Percentiles rank a stretch among this genome's conserved stretches.
These are phyloP conservation scores for Ochlodes sylvanus DNA, from an alignment of 2,888 invertebrate species.

Conservation along the genomic window DNA sequence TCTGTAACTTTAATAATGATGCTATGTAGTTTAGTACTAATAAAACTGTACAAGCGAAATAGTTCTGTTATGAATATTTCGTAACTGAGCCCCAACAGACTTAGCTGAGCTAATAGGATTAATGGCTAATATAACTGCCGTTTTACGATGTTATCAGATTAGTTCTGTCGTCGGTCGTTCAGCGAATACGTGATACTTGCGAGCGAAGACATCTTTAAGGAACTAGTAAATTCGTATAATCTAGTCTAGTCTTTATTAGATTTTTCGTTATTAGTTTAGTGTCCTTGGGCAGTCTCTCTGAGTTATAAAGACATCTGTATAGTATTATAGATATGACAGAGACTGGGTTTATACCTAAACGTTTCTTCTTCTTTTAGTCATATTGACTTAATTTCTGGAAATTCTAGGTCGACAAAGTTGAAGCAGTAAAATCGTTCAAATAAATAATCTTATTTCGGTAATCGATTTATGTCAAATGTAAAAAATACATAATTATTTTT, in stretches of 20 bases:
- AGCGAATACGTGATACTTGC: not conserved
- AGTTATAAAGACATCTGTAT: not conserved
- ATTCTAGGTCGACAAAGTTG: too few species aligned
- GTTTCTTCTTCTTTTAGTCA: too few species aligned
- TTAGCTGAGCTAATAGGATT: not conserved
- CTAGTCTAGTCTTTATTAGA: not conserved
- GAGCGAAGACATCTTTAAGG: not conserved
- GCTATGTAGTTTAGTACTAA: too few species aligned
- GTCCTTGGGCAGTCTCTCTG: not conserved
- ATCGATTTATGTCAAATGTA: too few species aligned
- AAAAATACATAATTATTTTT: too few species aligned
- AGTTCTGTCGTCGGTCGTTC: not conserved
- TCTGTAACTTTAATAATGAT: too few species aligned
- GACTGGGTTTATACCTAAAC: too few species aligned
- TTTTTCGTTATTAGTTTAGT: not conserved
- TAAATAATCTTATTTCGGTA: too few species aligned
- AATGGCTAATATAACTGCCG: not conserved
- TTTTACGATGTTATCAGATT: conserved; percentile 1
- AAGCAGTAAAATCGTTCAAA: too few species aligned
- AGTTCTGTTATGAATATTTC: not conserved
- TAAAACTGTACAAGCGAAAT: not conserved
- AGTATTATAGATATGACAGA: too few species aligned
- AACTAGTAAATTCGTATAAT: not conserved
- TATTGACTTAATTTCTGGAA: too few species aligned
- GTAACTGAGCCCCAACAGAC: not conserved